Percentiles rank a stretch among this genome's conserved stretches.
Conservation (phyloP, 2,113 vertebrate genomes). For the Elephantulus edwardii region DNA sequence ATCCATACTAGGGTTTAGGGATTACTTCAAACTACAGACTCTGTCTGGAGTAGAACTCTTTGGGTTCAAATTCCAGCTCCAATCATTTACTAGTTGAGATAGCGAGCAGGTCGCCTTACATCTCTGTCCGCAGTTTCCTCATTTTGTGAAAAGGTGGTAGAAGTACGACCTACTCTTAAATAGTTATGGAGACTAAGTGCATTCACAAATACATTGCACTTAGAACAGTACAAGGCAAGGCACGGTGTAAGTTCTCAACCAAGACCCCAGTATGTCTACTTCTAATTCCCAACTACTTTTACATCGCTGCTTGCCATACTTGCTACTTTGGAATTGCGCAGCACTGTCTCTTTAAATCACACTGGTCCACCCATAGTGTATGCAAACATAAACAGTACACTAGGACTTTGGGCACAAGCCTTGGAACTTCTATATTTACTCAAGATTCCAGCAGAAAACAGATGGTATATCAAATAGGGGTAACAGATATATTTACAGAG, state of each 20-base stretch:
- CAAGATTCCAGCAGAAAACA: constrained; percentile 57
- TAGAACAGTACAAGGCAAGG: background rate
- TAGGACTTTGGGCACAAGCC: constrained; percentile 56
- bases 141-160: background rate
- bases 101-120: background rate
- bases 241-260: background rate
- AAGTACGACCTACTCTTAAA: background rate
- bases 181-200: background rate
- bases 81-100: background rate
- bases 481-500: constrained; percentile 57
- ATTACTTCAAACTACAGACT: background rate
- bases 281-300: background rate
- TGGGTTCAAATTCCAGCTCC: background rate
- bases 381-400: constrained; percentile 28
- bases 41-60: background rate
- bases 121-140: background rate
- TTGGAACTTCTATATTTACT: constrained; percentile 42
- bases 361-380: constrained; percentile 8
- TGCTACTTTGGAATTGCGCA: background rate
- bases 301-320: background rate
- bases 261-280: background rate
- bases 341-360: constrained; percentile 51
- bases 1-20: background rate
- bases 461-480: constrained; percentile 35
- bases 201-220: background rate